Evolutionary conservation across 1,140 invertebrate genomes (phyloP).

Genomic region (Hirudo medicinalis): DNA sequence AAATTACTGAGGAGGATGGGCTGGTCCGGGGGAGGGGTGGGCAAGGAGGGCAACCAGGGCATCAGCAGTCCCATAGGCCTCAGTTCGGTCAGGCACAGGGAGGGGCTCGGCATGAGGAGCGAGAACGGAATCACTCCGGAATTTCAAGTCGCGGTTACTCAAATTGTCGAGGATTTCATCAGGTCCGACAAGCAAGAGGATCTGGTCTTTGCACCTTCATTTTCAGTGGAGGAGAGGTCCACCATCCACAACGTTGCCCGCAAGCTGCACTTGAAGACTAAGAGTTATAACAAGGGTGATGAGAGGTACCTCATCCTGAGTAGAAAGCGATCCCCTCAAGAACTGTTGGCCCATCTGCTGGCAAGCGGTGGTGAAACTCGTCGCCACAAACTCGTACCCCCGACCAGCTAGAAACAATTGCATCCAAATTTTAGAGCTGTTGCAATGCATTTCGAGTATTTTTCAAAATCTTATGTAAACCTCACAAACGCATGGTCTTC

Average conservation of each 20-base stretch:
- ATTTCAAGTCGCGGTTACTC: slow-evolving; percentile 26
- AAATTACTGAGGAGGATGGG: slow-evolving; percentile 66
- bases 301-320: slow-evolving; percentile 43
- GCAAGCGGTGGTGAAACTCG: slow-evolving; percentile 35
- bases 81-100: slow-evolving; percentile 29
- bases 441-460: too few relatives aligned
- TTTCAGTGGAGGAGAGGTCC: slow-evolving; percentile 56
- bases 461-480: too few relatives aligned
- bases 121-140: slow-evolving; percentile 27
- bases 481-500: too few relatives aligned
- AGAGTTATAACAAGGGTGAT: slow-evolving; percentile 45
- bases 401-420: slow-evolving; percentile 19
- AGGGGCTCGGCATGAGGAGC: slow-evolving; percentile 30
- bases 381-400: slow-evolving; percentile 40
- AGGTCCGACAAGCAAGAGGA: slow-evolving; percentile 38
- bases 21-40: slow-evolving; percentile 62
- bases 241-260: slow-evolving; percentile 46
- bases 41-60: slow-evolving; percentile 52
- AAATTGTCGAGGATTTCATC: slow-evolving; percentile 30
- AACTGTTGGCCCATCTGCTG: slow-evolving; percentile 37
- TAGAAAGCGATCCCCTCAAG: slow-evolving; percentile 37
- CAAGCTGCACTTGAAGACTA: slow-evolving; percentile 45
- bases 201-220: slow-evolving; percentile 54
- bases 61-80: slow-evolving; percentile 50
- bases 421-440: too few relatives aligned